Evolutionary conservation across 2,113 vertebrate genomes (phyloP).

Genomic region (Ascaphus truei): DNA sequence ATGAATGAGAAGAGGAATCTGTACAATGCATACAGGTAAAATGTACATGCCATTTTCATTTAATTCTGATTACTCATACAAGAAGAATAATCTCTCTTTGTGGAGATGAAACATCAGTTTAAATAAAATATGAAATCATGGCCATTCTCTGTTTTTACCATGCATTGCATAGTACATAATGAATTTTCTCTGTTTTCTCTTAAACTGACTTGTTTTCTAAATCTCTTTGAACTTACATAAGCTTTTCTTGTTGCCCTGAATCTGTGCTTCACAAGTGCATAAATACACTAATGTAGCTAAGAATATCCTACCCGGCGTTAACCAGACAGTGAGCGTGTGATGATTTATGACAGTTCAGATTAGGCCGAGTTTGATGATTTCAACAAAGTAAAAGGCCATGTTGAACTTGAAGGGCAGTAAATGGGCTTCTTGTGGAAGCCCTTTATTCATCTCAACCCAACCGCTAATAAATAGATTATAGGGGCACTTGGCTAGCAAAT

Average conservation of each 20-base stretch:
- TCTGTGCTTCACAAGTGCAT: neutral
- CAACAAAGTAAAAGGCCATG: slow-evolving; percentile 19
- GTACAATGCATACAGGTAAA: slow-evolving; percentile 84
- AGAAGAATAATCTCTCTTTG: no score
- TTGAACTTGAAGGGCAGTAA: slow-evolving; percentile 22
- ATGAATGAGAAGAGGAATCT: slow-evolving; percentile 87
- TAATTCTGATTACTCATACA: no score
- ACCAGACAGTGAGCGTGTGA: slow-evolving; percentile 18
- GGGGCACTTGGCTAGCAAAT: slow-evolving; percentile 25
- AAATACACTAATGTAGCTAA: neutral
- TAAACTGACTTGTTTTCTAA: slow-evolving; percentile 11
- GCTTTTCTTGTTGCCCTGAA: neutral
- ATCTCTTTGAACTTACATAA: slow-evolving; percentile 31
- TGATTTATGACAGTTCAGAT: slow-evolving; percentile 34
- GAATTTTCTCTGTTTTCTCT: slow-evolving; percentile 2
- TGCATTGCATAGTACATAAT: neutral
- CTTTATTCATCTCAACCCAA: slow-evolving; percentile 29
- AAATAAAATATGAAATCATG: neutral
- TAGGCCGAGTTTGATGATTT: slow-evolving; percentile 20
- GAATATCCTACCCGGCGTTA: slow-evolving; percentile 3
- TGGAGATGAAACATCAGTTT: no score
- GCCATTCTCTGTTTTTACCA: neutral
- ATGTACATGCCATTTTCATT: no score
- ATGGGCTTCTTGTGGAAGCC: slow-evolving; percentile 21
- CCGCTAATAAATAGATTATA: slow-evolving; percentile 37